Percentiles rank a stretch among this genome's conserved stretches.
These are phyloP conservation scores for Brachionus rubens DNA, from an alignment of 1,140 invertebrate genomes.

Conservation along the genomic window DNA sequence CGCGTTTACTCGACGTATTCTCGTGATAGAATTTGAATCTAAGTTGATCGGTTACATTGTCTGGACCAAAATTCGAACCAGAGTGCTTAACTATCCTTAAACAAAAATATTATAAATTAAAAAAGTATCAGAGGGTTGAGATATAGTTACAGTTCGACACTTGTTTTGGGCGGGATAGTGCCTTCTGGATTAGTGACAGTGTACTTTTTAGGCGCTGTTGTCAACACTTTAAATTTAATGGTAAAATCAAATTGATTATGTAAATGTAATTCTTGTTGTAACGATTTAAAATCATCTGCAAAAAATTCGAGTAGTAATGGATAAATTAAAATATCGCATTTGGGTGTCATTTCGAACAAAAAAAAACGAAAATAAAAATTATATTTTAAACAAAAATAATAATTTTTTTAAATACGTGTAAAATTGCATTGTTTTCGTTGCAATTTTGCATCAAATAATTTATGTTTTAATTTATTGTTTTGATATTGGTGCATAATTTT, in stretches of 20 bases:
- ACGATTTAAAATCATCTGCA: conserved; percentile 70
- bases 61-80: neutral
- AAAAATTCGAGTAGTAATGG: conserved; percentile 74
- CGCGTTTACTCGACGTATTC: neutral
- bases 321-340: conserved; percentile 74
- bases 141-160: conserved; percentile 71
- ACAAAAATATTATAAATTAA: too few species aligned
- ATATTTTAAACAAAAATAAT: too few species aligned
- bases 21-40: conserved; percentile 6
- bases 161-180: conserved; percentile 71
- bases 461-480: too few species aligned
- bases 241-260: conserved; percentile 84
- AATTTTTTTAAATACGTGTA: too few species aligned
- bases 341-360: neutral
- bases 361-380: neutral
- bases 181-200: conserved; percentile 77
- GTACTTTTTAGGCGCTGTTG: conserved; percentile 75
- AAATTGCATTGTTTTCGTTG: too few species aligned
- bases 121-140: too few species aligned
- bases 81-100: conserved; percentile 2
- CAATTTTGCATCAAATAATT: too few species aligned
- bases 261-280: conserved; percentile 77
- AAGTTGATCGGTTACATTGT: conserved; percentile 8
- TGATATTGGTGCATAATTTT: neutral
- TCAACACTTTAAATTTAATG: conserved; percentile 77